Evolutionary conservation across 35 echinoderm and acorn worm species (phyloP).

Genomic region (Nesometra sesokonis): DNA sequence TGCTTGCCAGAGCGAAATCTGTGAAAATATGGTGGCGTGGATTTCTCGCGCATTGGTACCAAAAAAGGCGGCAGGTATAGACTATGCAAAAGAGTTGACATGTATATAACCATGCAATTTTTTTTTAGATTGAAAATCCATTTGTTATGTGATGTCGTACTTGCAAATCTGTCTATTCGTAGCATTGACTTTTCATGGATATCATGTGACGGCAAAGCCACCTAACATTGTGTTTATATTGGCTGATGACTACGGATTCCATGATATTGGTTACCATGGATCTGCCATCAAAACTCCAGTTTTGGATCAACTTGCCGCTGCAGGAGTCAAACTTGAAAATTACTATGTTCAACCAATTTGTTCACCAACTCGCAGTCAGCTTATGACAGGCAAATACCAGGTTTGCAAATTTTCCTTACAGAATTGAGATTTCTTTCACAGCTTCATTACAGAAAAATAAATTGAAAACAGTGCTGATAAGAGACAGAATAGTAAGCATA

Average conservation of each 20-base stretch:
- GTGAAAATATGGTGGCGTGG: too few species aligned
- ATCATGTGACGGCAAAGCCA: not conserved
- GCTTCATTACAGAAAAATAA: too few species aligned
- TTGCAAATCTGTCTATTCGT: not conserved
- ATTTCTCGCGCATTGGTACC: too few species aligned
- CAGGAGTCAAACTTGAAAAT: conserved; percentile 71
- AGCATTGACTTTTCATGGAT: not conserved
- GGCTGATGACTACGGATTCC: conserved; percentile 75
- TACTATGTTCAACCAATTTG: conserved; percentile 95
- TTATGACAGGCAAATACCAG: conserved; percentile 85
- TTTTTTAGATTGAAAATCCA: too few species aligned
- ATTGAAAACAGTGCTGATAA: too few species aligned
- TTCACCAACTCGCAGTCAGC: conserved; percentile 69
- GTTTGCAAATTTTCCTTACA: too few species aligned
- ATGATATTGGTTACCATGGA: conserved; percentile 72
- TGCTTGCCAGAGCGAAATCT: too few species aligned
- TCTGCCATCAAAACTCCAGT: conserved; percentile 43
- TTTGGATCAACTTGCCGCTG: conserved; percentile 44
- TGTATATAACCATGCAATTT: too few species aligned
- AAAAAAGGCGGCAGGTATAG: too few species aligned
- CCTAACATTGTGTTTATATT: conserved; percentile 78
- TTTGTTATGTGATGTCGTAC: not conserved
- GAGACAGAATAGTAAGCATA: too few species aligned
- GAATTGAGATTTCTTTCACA: too few species aligned
- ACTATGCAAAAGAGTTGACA: too few species aligned